phyloP scores from a whole-genome alignment of 2,888 invertebrate genomes.

The Octodonta nipae region DNA sequence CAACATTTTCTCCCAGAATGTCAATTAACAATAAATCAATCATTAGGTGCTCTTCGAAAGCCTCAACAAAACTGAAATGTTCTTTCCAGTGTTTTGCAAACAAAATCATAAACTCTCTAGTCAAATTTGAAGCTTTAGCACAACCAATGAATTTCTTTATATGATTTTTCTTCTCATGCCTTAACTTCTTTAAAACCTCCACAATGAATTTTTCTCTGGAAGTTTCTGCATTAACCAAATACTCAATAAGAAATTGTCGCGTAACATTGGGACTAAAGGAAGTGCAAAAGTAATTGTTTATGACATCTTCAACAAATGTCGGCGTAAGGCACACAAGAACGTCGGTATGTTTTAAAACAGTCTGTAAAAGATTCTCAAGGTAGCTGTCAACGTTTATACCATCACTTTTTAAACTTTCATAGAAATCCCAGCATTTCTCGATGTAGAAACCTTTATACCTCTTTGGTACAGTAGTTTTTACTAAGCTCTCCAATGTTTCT shows the following conservation, averaged over 20 bases:
- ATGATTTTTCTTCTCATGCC: too few relatives aligned
- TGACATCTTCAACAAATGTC: constrained; percentile 1
- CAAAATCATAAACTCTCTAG: constrained; percentile 1
- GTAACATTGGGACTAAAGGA: too few relatives aligned
- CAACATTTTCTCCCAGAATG: constrained; percentile 4
- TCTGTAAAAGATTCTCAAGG: constrained; percentile 4
- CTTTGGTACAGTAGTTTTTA: constrained; percentile 9
- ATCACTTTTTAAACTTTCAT: constrained; percentile 10
- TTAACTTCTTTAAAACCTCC: too few relatives aligned
- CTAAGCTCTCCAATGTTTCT: constrained; percentile 11
- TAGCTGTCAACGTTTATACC: constrained; percentile 6
- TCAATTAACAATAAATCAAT: constrained; percentile 6
- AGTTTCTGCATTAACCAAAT: too few relatives aligned
- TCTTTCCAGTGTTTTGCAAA: constrained; percentile 8
- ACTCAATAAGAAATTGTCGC: too few relatives aligned
- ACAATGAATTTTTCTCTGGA: too few relatives aligned
- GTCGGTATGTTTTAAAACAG: constrained; percentile 3
- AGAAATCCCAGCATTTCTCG: constrained; percentile 13
- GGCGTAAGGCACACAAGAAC: constrained; percentile 3
- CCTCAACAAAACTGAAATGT: constrained; percentile 3
- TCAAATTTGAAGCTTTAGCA: neutral
- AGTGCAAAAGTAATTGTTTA: neutral
- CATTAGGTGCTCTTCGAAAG: constrained; percentile 4
- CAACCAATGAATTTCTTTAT: too few relatives aligned
- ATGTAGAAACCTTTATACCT: constrained; percentile 10